Percentiles rank a stretch among this genome's conserved stretches.
Evolutionary conservation across 2,797 vertebrate species (phyloP).

Genomic region (Alca torda): DNA sequence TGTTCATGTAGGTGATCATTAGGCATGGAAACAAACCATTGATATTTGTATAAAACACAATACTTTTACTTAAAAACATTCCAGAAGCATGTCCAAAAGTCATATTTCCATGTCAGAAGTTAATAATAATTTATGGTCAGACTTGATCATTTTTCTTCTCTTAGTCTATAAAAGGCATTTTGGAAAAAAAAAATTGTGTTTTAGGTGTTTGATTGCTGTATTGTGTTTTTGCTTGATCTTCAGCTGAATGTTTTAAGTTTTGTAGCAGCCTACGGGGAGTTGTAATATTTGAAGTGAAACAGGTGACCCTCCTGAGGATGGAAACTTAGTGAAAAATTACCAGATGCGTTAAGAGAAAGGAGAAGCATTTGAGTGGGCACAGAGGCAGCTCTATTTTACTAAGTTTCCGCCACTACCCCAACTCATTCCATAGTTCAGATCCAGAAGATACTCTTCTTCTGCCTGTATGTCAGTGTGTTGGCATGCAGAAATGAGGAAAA

Average conservation of each 20-base stretch:
- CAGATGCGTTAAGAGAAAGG: background rate
- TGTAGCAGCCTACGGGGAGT: background rate
- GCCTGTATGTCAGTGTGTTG: background rate
- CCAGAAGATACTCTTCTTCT: background rate
- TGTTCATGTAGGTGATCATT: background rate
- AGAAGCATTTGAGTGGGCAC: background rate
- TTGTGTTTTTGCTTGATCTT: background rate
- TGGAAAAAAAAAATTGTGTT: background rate
- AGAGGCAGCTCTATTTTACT: background rate
- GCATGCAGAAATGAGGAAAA: background rate
- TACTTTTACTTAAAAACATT: background rate
- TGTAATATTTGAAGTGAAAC: background rate
- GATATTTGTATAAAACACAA: background rate
- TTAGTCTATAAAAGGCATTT: background rate
- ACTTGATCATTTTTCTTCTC: background rate
- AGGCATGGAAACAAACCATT: background rate
- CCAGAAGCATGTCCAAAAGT: background rate
- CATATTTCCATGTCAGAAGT: background rate
- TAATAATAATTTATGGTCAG: background rate
- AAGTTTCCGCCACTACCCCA: background rate
- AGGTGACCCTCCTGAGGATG: background rate
- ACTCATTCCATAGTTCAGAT: background rate
- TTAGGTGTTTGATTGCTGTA: background rate
- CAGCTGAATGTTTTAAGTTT: background rate
- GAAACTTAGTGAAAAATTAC: background rate